phyloP scores from a whole-genome alignment of 2,888 invertebrate species.

The Diogma glabrata region DNA sequence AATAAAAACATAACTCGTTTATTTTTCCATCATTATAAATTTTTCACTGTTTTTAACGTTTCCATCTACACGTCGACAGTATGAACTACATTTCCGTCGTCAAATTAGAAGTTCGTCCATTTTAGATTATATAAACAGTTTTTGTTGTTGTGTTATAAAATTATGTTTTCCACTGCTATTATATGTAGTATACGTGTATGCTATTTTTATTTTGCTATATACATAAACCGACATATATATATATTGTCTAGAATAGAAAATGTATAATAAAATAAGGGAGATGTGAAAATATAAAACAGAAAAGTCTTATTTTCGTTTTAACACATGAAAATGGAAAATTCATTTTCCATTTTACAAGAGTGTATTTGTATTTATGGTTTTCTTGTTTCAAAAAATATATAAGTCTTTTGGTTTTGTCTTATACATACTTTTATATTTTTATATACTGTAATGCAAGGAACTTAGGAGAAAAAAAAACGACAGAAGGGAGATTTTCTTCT shows the following conservation, averaged over 20 bases:
- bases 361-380: conserved; percentile 3
- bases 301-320: conserved; percentile 3
- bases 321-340: conserved; percentile 4
- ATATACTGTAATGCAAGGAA: no score
- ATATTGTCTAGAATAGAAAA: not conserved
- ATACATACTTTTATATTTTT: no score
- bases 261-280: not conserved
- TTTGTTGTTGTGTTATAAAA: conserved; percentile 1
- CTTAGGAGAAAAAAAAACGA: no score
- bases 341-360: no score
- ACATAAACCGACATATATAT: not conserved
- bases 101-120: conserved; percentile 11
- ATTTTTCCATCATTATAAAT: conserved; percentile 10
- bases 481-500: no score
- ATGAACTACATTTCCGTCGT: conserved; percentile 10
- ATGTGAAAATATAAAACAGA: not conserved
- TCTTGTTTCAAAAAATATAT: conserved; percentile 4
- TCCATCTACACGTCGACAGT: conserved; percentile 10
- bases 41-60: conserved; percentile 9
- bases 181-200: not conserved
- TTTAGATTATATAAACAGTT: conserved; percentile 5
- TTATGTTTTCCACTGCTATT: not conserved
- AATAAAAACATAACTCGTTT: conserved; percentile 9
- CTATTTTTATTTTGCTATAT: not conserved
- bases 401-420: no score